A percentile compares a stretch with the other conserved stretches of the same genome.
These are phyloP conservation scores for Sminthurinus aureus DNA, from an alignment of 2,888 invertebrate species.

Conservation along the genomic window DNA sequence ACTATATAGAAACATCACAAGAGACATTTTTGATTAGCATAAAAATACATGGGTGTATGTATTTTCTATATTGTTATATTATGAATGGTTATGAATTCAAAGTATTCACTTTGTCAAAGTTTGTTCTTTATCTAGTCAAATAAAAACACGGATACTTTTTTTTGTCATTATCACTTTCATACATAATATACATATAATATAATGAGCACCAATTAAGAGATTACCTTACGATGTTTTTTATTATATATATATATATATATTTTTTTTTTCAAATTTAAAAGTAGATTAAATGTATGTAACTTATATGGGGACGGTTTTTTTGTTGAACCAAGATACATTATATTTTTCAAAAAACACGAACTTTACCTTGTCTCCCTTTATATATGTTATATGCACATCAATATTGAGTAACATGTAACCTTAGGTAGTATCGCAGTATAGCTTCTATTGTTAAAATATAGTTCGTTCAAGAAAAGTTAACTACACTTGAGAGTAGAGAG, in stretches of 20 bases:
- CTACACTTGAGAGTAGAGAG: too few species aligned
- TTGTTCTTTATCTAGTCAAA: slow-evolving; percentile 18
- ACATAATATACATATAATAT: neutral
- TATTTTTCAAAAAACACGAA: too few species aligned
- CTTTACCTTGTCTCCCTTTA: too few species aligned
- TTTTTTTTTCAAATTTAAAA: neutral
- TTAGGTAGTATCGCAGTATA: too few species aligned
- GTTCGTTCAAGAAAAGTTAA: too few species aligned
- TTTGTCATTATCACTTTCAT: neutral
- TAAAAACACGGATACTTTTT: neutral
- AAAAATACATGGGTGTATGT: neutral
- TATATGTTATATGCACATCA: too few species aligned
- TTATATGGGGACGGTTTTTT: slow-evolving; percentile 22
- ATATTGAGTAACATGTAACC: too few species aligned
- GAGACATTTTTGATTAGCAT: neutral
- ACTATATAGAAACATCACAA: neutral
- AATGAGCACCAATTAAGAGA: neutral
- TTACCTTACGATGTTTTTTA: neutral
- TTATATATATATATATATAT: neutral
- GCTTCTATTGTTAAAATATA: too few species aligned
- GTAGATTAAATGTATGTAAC: slow-evolving; percentile 26
- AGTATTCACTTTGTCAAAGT: slow-evolving; percentile 3
- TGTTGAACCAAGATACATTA: too few species aligned
- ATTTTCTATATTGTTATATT: neutral
- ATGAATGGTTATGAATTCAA: neutral